phyloP scores from a whole-genome alignment of 2,113 vertebrate genomes.

The Chaetops frenatus region DNA sequence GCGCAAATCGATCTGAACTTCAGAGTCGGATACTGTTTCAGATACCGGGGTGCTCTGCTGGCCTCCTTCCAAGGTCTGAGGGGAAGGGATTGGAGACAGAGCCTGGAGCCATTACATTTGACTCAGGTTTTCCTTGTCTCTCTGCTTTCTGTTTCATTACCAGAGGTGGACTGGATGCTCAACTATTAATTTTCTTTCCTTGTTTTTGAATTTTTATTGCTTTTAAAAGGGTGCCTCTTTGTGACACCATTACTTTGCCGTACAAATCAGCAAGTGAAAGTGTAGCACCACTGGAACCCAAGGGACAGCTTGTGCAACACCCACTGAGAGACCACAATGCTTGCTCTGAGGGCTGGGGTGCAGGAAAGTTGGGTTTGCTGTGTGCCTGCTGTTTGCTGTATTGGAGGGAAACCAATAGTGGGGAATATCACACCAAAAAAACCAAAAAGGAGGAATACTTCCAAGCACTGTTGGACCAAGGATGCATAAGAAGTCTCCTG shows the following conservation, averaged over 20 bases:
- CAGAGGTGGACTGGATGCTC: neutral
- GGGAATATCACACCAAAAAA: neutral
- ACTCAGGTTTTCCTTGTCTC: neutral
- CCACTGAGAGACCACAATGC: fast-evolving
- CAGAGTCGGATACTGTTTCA: neutral
- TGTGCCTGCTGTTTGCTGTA: fast-evolving
- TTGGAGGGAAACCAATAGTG: fast-evolving
- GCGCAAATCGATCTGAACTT: neutral
- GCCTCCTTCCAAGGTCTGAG: neutral
- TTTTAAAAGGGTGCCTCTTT: neutral
- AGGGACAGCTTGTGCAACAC: fast-evolving
- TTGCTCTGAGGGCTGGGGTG: neutral
- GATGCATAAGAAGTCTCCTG: neutral
- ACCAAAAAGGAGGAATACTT: neutral
- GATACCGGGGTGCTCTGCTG: neutral
- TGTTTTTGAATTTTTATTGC: neutral
- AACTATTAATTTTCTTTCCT: neutral
- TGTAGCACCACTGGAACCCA: fast-evolving
- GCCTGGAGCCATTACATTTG: neutral
- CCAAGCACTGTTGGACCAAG: fast-evolving
- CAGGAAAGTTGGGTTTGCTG: neutral
- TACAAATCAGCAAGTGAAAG: neutral
- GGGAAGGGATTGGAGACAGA: neutral
- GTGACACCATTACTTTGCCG: neutral
- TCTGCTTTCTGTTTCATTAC: neutral